A percentile compares a stretch with the other conserved stretches of the same genome.
Evolutionary conservation across 2,888 invertebrate species (phyloP).

Genomic region (Pyrrhosoma nymphula): DNA sequence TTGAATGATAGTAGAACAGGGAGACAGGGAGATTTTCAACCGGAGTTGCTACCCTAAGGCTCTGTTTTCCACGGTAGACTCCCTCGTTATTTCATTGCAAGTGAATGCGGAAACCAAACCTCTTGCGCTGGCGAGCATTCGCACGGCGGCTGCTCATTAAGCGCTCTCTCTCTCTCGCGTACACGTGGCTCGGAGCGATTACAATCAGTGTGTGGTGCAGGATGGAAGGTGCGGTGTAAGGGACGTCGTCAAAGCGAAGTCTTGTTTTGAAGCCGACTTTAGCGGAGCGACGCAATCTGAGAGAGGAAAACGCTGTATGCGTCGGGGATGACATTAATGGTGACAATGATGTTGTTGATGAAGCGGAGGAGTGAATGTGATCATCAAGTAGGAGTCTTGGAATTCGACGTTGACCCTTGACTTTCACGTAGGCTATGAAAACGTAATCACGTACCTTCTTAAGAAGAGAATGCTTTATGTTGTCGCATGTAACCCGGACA

Average conservation of each 20-base stretch:
- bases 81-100: background rate
- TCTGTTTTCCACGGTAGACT: background rate
- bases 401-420: too few species aligned
- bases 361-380: too few species aligned
- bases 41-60: background rate
- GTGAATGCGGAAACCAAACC: background rate
- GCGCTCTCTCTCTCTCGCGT: background rate
- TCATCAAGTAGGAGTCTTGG: too few species aligned
- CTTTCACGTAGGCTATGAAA: too few species aligned
- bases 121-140: background rate
- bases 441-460: too few species aligned
- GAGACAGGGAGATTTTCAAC: background rate
- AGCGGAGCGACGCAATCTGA: background rate
- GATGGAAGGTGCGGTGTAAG: background rate
- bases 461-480: too few species aligned
- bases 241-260: background rate
- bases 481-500: too few species aligned
- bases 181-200: background rate
- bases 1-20: background rate
- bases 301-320: background rate
- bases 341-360: background rate
- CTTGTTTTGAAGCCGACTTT: background rate
- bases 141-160: background rate
- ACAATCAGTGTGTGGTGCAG: background rate
- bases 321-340: background rate